Evolutionary conservation across 2,888 invertebrate species (phyloP).

Genomic region (Cheilosia impressa): DNA sequence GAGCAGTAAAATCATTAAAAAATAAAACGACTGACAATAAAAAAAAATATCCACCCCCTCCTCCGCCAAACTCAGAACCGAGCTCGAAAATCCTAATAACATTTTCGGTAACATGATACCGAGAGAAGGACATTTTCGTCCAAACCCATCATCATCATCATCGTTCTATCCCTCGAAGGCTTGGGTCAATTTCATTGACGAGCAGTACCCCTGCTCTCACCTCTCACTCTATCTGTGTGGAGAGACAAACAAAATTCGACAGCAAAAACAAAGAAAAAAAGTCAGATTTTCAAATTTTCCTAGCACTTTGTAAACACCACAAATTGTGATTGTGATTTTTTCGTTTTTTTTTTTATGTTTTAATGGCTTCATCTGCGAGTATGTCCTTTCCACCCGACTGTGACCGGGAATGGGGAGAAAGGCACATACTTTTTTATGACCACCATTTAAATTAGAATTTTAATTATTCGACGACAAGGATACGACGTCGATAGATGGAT

Average conservation of each 20-base stretch:
- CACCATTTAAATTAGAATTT: constrained; percentile 75
- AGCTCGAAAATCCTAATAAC: constrained; percentile 72
- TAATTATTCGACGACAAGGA: constrained; percentile 74
- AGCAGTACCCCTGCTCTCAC: constrained; percentile 39
- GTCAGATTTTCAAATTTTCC: constrained; percentile 74
- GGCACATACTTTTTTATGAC: constrained; percentile 74
- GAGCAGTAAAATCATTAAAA: constrained; percentile 75
- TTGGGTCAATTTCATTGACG: constrained; percentile 74
- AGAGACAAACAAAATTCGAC: constrained; percentile 65
- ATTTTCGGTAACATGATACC: constrained; percentile 74
- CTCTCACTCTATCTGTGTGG: constrained; percentile 1
- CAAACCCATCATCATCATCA: constrained; percentile 43
- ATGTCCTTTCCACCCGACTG: constrained; percentile 55
- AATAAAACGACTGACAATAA: constrained; percentile 46
- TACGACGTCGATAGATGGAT: constrained; percentile 66
- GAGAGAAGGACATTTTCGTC: constrained; percentile 67
- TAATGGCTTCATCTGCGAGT: constrained; percentile 69
- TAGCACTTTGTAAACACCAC: constrained; percentile 75
- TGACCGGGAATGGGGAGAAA: constrained; percentile 26
- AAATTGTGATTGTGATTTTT: constrained; percentile 73
- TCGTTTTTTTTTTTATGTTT: constrained; percentile 70
- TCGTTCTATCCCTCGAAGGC: constrained; percentile 63
- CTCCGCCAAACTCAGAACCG: not conserved
- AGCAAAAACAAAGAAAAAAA: constrained; percentile 42
- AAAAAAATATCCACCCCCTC: constrained; percentile 36